Conservation (phyloP, 2,113 vertebrate species). For the Haemorhous mexicanus region DNA sequence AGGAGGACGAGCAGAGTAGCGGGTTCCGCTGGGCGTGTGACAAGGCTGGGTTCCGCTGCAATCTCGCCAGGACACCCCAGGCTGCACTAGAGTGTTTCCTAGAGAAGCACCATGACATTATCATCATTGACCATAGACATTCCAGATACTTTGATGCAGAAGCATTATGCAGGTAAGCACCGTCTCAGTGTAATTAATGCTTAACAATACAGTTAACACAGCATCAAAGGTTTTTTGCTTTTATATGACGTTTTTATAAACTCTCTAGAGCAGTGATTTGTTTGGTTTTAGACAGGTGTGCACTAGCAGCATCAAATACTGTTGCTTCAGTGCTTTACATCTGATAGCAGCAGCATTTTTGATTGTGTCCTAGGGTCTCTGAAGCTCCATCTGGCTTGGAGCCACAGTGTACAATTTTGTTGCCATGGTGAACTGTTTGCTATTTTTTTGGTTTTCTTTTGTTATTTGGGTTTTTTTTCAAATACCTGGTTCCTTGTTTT, state of each 20-base stretch:
- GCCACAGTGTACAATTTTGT: not conserved
- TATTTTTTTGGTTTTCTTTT: not conserved
- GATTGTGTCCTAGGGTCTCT: not conserved
- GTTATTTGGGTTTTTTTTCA: not conserved
- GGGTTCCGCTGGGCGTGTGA: constrained; percentile 95
- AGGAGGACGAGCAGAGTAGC: constrained; percentile 93
- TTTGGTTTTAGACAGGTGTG: not conserved
- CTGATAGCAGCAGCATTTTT: not conserved
- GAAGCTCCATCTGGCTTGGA: not conserved
- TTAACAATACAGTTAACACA: not conserved
- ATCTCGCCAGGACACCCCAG: constrained; percentile 83
- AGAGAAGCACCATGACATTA: constrained; percentile 93
- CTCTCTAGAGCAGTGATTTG: not conserved
- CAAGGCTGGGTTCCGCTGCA: constrained; percentile 88
- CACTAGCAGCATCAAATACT: not conserved
- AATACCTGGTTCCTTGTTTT: not conserved
- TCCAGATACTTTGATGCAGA: constrained; percentile 92
- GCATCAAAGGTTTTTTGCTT: not conserved
- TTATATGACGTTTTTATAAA: not conserved
- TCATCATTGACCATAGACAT: constrained; percentile 95
- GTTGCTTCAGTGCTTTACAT: not conserved
- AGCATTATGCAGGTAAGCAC: constrained; percentile 89
- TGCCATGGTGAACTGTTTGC: not conserved
- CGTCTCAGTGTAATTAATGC: not conserved
- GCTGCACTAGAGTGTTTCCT: constrained; percentile 87